A percentile compares a stretch with the other conserved stretches of the same genome.
Evolutionary conservation across 2,113 vertebrate species (phyloP).

Genomic region (Barnardius zonarius): DNA sequence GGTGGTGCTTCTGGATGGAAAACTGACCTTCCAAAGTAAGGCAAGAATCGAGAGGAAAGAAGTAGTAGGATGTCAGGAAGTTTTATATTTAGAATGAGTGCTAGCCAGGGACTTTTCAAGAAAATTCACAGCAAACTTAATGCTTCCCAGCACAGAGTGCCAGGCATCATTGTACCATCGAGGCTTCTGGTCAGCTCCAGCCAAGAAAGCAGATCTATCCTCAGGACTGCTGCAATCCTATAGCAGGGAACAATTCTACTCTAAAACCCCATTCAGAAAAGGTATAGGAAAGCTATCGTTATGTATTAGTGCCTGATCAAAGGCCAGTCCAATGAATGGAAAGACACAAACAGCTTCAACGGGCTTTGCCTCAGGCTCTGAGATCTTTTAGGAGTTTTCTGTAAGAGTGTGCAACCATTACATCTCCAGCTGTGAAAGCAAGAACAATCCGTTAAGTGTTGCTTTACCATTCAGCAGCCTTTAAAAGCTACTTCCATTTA

Average conservation of each 20-base stretch:
- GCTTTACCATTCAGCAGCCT: background rate
- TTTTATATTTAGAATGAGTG: background rate
- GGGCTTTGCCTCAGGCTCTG: conserved; percentile 30
- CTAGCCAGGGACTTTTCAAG: background rate
- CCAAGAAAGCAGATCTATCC: background rate
- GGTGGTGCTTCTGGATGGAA: background rate
- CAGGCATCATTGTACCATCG: background rate
- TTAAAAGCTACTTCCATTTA: conserved; percentile 2
- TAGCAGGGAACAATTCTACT: background rate
- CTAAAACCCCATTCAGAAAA: background rate
- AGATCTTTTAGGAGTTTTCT: conserved; percentile 42
- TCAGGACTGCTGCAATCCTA: background rate
- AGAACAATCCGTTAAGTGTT: background rate
- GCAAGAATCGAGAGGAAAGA: background rate
- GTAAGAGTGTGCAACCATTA: conserved; percentile 8
- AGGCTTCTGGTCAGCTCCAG: background rate
- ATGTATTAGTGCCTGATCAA: conserved; percentile 49
- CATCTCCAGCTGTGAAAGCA: conserved; percentile 19
- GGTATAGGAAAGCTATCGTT: background rate
- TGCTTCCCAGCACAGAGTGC: background rate
- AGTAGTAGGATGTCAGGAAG: background rate
- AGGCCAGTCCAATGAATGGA: background rate
- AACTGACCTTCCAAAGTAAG: background rate
- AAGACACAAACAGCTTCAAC: conserved; percentile 7
- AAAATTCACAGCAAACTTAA: background rate